Percentiles rank a stretch among this genome's conserved stretches.
Evolutionary conservation across 2,888 invertebrate species (phyloP).

Genomic region (Apotomis capreana): DNA sequence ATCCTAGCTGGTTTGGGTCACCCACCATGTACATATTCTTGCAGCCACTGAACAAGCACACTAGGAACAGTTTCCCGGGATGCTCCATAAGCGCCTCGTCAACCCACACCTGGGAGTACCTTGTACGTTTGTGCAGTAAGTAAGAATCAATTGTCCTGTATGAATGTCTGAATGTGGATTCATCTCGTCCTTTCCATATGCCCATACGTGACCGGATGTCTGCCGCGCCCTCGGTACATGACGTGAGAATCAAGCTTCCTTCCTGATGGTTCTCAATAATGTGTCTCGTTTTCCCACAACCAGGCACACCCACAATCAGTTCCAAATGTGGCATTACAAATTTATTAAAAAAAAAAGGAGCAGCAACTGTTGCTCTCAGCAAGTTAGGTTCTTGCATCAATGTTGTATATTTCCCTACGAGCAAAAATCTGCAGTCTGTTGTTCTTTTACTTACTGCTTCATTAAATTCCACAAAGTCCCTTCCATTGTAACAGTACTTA

Average conservation of each 20-base stretch:
- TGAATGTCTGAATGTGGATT: background rate
- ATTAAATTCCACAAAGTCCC: conserved; percentile 23
- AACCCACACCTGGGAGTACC: conserved; percentile 19
- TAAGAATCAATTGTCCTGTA: conserved; percentile 37
- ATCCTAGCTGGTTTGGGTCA: conserved; percentile 38
- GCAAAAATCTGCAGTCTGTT: conserved; percentile 15
- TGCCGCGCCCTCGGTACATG: conserved; percentile 30
- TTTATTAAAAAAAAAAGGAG: background rate
- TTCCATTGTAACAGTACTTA: conserved; percentile 32
- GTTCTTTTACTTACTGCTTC: background rate
- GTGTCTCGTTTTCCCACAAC: conserved; percentile 29
- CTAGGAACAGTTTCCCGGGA: conserved; percentile 38
- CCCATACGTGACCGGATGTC: conserved; percentile 29
- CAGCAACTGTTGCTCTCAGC: conserved; percentile 1
- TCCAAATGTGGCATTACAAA: conserved; percentile 9
- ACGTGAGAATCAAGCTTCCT: conserved; percentile 19
- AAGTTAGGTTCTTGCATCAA: conserved; percentile 37
- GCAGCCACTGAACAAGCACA: conserved; percentile 34
- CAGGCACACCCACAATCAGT: conserved; percentile 29
- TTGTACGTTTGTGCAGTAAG: conserved; percentile 13
- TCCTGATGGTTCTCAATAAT: conserved; percentile 6
- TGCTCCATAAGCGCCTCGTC: conserved; percentile 40
- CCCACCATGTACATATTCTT: conserved; percentile 21
- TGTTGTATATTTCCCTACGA: conserved; percentile 33
- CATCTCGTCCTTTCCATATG: background rate